phyloP scores from a whole-genome alignment of 2,797 vertebrate genomes.

The Emys orbicularis region DNA sequence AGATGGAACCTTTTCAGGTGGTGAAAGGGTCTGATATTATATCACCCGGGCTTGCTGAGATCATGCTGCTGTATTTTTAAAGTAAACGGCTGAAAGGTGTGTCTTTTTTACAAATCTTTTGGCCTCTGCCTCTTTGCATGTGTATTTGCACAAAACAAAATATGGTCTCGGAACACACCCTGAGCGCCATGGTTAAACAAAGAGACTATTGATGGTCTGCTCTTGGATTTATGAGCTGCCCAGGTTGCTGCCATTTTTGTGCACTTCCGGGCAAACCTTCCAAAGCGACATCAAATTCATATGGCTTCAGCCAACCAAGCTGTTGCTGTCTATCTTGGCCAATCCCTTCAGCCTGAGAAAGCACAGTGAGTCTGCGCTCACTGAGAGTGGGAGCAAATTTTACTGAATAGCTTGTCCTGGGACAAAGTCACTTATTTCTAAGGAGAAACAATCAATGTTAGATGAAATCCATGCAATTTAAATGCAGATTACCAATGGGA shows the following conservation, averaged over 20 bases:
- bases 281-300: neutral
- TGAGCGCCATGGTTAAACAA: neutral
- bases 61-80: constrained; percentile 62
- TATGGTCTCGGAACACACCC: neutral
- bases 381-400: neutral
- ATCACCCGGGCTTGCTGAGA: constrained; percentile 36
- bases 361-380: neutral
- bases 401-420: neutral
- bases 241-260: neutral
- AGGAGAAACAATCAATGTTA: constrained; percentile 7
- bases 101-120: neutral
- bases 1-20: constrained; percentile 61
- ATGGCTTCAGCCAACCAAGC: neutral
- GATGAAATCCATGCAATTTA: neutral
- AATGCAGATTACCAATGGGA: constrained; percentile 2
- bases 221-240: neutral
- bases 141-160: constrained; percentile 55
- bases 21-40: constrained; percentile 56
- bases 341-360: neutral
- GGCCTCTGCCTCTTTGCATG: neutral
- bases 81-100: constrained; percentile 68
- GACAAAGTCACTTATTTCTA: constrained; percentile 1
- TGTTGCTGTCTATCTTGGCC: neutral
- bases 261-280: neutral
- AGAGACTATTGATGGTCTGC: neutral